phyloP scores from a whole-genome alignment of 2,113 vertebrate species.

The Oostethus manadensis region DNA sequence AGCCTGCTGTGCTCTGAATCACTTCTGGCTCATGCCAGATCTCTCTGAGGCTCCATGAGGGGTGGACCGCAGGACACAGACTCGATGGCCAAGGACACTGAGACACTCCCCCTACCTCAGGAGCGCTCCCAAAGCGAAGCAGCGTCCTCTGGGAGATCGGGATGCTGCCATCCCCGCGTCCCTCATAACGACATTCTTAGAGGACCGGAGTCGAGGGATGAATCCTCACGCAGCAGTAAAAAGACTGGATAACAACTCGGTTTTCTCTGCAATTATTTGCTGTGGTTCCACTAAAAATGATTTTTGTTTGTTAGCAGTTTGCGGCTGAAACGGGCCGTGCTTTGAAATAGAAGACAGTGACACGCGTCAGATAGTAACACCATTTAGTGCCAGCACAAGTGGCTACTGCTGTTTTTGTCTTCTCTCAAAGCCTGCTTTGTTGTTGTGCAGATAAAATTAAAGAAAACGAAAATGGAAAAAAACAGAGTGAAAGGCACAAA shows the following conservation, averaged over 20 bases:
- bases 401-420: no score
- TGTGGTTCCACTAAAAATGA: no score
- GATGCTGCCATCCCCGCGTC: slow-evolving; percentile 34
- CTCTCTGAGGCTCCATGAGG: slow-evolving; percentile 45
- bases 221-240: slow-evolving; percentile 27
- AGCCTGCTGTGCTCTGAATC: slow-evolving; percentile 44
- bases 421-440: no score
- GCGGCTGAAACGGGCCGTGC: no score
- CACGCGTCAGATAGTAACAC: no score
- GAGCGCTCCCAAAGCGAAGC: slow-evolving; percentile 58
- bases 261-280: no score
- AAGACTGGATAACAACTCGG: slow-evolving; percentile 10
- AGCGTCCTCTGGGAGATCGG: slow-evolving; percentile 45
- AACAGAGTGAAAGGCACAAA: no score
- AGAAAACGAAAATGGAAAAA: no score
- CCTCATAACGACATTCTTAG: slow-evolving; percentile 31
- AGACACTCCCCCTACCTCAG: slow-evolving; percentile 51
- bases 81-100: slow-evolving; percentile 74
- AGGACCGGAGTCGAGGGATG: slow-evolving; percentile 34
- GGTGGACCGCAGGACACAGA: slow-evolving; percentile 65
- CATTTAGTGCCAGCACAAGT: no score
- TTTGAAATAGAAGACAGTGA: no score
- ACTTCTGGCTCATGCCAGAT: slow-evolving; percentile 50
- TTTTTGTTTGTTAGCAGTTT: no score
- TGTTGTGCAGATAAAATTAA: background rate